These are phyloP conservation scores for Nomada ferruginata DNA, from an alignment of 2,888 invertebrate genomes.

Conservation along the genomic window DNA sequence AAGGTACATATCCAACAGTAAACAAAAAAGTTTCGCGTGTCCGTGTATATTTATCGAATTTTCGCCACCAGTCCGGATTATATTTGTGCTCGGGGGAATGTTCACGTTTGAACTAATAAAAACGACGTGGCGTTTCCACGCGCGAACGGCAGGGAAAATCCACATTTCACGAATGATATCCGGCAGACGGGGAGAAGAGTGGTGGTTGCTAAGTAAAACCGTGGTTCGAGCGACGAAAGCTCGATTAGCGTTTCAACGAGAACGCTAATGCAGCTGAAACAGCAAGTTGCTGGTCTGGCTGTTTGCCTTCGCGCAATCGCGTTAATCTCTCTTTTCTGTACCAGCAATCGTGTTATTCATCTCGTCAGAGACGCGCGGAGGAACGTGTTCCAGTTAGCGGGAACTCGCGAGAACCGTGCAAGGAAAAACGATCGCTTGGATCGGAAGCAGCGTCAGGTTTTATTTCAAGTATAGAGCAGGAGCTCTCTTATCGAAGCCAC, in stretches of 20 bases:
- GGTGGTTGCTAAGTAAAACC: background rate
- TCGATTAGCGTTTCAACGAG: conserved; percentile 20
- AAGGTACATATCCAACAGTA: conserved; percentile 15
- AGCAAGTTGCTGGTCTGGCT: background rate
- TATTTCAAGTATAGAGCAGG: conserved; percentile 21
- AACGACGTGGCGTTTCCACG: background rate
- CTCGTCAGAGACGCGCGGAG: background rate
- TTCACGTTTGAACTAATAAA: background rate
- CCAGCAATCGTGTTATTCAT: background rate
- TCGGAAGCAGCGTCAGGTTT: conserved; percentile 30
- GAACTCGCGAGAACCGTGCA: background rate
- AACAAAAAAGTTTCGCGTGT: conserved; percentile 14
- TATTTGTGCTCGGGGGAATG: conserved; percentile 15
- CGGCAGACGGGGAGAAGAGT: background rate
- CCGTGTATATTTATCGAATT: conserved; percentile 18
- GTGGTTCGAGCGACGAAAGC: conserved; percentile 4
- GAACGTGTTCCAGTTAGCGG: background rate
- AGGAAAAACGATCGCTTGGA: conserved; percentile 4
- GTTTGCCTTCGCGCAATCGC: conserved; percentile 2
- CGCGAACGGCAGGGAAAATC: background rate
- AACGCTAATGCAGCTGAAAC: conserved; percentile 26
- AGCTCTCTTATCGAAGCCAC: conserved; percentile 14
- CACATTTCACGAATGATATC: background rate
- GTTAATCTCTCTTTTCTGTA: background rate
- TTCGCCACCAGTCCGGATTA: background rate